Conservation (phyloP, 1,140 invertebrate species). For the Brachionus calyciflorus region DNA sequence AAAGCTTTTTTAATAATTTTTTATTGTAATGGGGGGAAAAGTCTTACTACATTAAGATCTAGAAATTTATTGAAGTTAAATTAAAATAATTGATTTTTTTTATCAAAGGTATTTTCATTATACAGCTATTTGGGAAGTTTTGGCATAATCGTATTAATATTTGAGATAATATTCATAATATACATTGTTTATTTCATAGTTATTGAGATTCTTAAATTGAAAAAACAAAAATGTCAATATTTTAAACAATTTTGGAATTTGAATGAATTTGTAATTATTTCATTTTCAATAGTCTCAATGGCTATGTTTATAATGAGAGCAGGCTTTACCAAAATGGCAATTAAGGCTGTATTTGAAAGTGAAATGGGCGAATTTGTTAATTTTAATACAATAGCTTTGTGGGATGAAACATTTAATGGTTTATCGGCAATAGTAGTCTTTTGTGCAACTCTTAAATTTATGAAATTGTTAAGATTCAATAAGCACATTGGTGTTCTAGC, state of each 20-base stretch:
- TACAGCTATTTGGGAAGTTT: constrained; percentile 58
- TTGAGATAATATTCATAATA: constrained; percentile 55
- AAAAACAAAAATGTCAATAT: constrained; percentile 57
- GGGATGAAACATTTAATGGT: constrained; percentile 62
- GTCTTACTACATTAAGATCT: too few species aligned
- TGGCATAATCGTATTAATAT: constrained; percentile 56
- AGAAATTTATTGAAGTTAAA: too few species aligned
- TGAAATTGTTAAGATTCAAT: constrained; percentile 63
- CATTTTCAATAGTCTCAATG: constrained; percentile 59
- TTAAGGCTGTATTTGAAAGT: constrained; percentile 57
- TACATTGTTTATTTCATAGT: constrained; percentile 58
- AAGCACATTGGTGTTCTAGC: constrained; percentile 59
- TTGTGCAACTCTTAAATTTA: constrained; percentile 63
- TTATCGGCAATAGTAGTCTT: constrained; percentile 62
- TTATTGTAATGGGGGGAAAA: too few species aligned
- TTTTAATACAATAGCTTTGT: constrained; percentile 62
- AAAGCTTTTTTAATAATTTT: too few species aligned
- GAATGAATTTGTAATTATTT: constrained; percentile 60
- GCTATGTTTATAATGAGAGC: constrained; percentile 62
- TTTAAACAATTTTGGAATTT: constrained; percentile 63
- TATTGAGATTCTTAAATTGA: constrained; percentile 53
- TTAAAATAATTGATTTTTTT: not conserved
- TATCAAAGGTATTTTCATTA: constrained; percentile 56
- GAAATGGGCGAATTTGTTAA: constrained; percentile 63
- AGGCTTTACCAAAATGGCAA: constrained; percentile 58